A percentile compares a stretch with the other conserved stretches of the same genome.
These are phyloP conservation scores for Gadus chalcogrammus DNA, from an alignment of 2,113 vertebrate genomes.

Conservation along the genomic window DNA sequence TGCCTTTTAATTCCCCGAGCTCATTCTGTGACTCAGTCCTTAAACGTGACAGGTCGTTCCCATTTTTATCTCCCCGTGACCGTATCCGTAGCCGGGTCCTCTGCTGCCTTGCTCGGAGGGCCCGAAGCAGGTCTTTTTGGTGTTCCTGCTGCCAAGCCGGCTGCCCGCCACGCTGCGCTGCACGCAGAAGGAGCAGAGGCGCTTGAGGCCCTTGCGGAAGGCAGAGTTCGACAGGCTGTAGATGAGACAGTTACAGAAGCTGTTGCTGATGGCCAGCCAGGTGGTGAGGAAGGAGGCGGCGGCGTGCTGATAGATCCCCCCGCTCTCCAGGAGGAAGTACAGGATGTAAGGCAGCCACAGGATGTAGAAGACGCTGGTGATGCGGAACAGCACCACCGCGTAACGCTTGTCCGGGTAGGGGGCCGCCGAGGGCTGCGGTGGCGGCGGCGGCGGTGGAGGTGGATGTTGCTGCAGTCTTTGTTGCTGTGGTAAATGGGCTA, in stretches of 20 bases:
- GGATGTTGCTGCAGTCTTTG: constrained; percentile 57
- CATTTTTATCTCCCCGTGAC: constrained; percentile 34
- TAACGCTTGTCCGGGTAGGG: constrained; percentile 89
- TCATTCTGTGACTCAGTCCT: not conserved
- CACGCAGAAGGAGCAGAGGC: constrained; percentile 88
- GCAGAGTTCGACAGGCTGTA: constrained; percentile 98
- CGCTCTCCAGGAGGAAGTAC: constrained; percentile 96
- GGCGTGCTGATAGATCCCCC: constrained; percentile 81
- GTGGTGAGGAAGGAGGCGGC: constrained; percentile 92
- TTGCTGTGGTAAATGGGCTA: constrained; percentile 34
- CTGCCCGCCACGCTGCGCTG: constrained; percentile 60
- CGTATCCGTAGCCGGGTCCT: constrained; percentile 38
- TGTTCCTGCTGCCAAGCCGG: constrained; percentile 64
- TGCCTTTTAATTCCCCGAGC: constrained; percentile 7
- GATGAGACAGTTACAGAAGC: constrained; percentile 99
- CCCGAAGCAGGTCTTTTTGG: constrained; percentile 75
- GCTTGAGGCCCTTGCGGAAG: constrained; percentile 94
- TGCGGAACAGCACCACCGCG: constrained; percentile 93
- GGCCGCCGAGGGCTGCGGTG: constrained; percentile 35
- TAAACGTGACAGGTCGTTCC: constrained; percentile 66
- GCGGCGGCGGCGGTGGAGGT: constrained; percentile 25
- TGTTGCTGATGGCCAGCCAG: constrained; percentile 99
- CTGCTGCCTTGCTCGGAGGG: constrained; percentile 47
- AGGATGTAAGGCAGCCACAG: constrained; percentile 98
- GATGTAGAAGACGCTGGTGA: constrained; percentile 97